phyloP scores from a whole-genome alignment of 2,888 invertebrate species.

The Melinaea menophilus region DNA sequence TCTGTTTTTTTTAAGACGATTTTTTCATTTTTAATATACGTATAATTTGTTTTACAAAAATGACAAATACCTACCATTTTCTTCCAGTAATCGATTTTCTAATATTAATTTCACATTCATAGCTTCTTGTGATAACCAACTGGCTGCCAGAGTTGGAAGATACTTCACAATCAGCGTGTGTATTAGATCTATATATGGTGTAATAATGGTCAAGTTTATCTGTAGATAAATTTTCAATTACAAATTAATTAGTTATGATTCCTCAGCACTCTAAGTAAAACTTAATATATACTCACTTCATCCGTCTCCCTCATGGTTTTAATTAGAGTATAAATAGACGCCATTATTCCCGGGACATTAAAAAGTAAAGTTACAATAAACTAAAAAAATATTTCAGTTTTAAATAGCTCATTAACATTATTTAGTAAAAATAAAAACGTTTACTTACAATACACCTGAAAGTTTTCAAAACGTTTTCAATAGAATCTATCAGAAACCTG shows the following conservation, averaged over 20 bases:
- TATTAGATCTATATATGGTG: not conserved
- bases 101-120: conserved; percentile 14
- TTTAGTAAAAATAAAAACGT: no score
- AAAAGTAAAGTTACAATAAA: not conserved
- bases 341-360: not conserved
- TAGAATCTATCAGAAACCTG: not conserved
- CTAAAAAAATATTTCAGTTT: not conserved
- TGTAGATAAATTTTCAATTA: not conserved
- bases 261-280: not conserved
- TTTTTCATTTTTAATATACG: no score
- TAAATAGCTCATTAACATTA: no score
- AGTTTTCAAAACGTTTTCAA: not conserved
- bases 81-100: conserved; percentile 15
- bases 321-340: not conserved
- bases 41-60: no score
- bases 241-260: no score
- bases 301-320: not conserved
- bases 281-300: not conserved
- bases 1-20: no score
- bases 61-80: conserved; percentile 12
- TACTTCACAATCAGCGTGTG: conserved; percentile 6
- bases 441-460: not conserved
- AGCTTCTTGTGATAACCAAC: conserved; percentile 10
- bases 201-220: not conserved
- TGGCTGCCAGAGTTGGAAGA: conserved; percentile 11